These are phyloP conservation scores for Malthinus flaveolus DNA, from an alignment of 2,888 invertebrate genomes.

Conservation along the genomic window DNA sequence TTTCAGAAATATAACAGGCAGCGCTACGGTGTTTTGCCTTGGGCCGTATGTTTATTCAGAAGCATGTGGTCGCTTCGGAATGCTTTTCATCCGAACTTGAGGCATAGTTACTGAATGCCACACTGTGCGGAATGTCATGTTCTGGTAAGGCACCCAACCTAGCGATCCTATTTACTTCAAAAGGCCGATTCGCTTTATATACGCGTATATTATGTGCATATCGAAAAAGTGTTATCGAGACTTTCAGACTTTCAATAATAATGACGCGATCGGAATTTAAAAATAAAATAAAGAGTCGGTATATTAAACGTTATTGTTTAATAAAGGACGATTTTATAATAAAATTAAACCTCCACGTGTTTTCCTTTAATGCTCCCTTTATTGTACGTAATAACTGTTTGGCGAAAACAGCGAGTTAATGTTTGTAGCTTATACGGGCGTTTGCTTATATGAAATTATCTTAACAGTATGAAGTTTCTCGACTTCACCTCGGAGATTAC, in stretches of 20 bases:
- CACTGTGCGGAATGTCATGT: slow-evolving; percentile 53
- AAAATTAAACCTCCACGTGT: slow-evolving; percentile 13
- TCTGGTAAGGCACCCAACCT: slow-evolving; percentile 38
- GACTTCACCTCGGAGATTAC: slow-evolving; percentile 48
- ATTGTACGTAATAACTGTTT: slow-evolving; percentile 19
- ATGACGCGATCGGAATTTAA: not conserved
- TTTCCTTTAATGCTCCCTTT: slow-evolving; percentile 15
- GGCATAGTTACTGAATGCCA: slow-evolving; percentile 55
- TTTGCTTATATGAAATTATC: slow-evolving; percentile 46
- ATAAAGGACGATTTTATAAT: slow-evolving; percentile 6
- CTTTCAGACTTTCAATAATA: not conserved
- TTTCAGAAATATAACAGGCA: slow-evolving; percentile 28
- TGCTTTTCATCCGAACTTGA: slow-evolving; percentile 56
- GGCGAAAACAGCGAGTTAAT: slow-evolving; percentile 23
- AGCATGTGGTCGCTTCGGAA: slow-evolving; percentile 53
- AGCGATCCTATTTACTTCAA: slow-evolving; percentile 32
- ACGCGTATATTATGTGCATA: slow-evolving; percentile 11
- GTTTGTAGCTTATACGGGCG: slow-evolving; percentile 21
- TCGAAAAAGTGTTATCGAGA: slow-evolving; percentile 4
- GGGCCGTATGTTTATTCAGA: slow-evolving; percentile 50
- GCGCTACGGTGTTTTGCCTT: slow-evolving; percentile 27
- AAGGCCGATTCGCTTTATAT: slow-evolving; percentile 31
- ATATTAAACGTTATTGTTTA: not conserved
- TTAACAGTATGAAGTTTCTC: slow-evolving; percentile 48
- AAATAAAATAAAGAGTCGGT: not conserved